Conservation (phyloP, 2,888 invertebrate genomes). For the Encarsia formosa region DNA sequence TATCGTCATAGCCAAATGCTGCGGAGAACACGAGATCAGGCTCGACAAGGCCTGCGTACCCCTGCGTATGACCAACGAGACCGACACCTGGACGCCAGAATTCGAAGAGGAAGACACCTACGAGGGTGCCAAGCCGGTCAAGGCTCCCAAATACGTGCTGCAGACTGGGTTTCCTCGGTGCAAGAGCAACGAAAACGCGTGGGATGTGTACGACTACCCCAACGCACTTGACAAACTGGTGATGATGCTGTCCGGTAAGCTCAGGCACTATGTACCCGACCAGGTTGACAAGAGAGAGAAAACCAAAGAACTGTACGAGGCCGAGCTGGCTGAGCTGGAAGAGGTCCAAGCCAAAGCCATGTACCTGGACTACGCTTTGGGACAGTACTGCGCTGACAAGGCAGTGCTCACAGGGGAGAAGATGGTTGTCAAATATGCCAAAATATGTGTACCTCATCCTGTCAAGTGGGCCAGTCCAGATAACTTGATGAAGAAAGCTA, state of each 20-base stretch:
- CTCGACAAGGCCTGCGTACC: constrained; percentile 65
- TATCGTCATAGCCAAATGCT: constrained; percentile 74
- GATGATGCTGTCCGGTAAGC: constrained; percentile 65
- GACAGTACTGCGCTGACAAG: constrained; percentile 80
- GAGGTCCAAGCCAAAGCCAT: constrained; percentile 37
- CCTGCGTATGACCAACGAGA: constrained; percentile 53
- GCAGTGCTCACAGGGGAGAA: constrained; percentile 55
- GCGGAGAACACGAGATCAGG: constrained; percentile 67
- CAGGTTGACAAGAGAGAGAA: constrained; percentile 45
- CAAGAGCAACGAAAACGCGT: constrained; percentile 41
- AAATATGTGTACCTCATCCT: constrained; percentile 69
- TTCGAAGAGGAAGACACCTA: constrained; percentile 33
- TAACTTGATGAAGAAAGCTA: constrained; percentile 69
- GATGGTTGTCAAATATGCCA: constrained; percentile 63
- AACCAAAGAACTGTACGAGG: constrained; percentile 33
- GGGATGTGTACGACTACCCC: constrained; percentile 43
- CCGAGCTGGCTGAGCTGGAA: constrained; percentile 53
- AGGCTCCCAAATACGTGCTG: constrained; percentile 36
- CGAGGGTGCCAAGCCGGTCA: constrained; percentile 13
- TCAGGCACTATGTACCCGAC: constrained; percentile 65
- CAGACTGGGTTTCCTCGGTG: constrained; percentile 43
- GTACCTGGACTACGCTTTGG: constrained; percentile 68
- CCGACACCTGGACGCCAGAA: constrained; percentile 41
- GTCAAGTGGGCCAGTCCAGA: constrained; percentile 70
- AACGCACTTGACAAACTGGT: constrained; percentile 40